Conservation (phyloP, 1,140 invertebrate genomes). For the Nilaparvata lugens region DNA sequence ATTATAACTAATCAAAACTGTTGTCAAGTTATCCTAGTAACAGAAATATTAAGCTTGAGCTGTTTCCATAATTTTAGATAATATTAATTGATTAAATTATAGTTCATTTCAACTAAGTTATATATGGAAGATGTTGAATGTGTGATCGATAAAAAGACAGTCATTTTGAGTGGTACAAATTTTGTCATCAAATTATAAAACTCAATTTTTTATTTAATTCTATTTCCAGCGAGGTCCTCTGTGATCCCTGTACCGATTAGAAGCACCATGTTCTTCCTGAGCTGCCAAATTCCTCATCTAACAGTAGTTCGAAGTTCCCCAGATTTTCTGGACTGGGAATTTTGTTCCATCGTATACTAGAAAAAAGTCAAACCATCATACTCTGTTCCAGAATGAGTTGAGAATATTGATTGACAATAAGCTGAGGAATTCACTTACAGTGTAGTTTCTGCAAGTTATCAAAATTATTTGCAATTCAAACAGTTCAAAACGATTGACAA, state of each 20-base stretch:
- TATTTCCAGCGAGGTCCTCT: slow-evolving; percentile 46
- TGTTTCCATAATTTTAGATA: no score
- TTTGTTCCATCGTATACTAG: slow-evolving; percentile 83
- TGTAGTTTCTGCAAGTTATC: not conserved
- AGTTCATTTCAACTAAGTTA: no score
- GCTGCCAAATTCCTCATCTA: slow-evolving; percentile 71
- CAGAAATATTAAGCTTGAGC: no score
- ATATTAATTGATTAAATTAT: no score
- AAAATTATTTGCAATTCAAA: slow-evolving; percentile 3
- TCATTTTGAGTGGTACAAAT: no score
- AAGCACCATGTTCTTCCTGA: slow-evolving; percentile 38
- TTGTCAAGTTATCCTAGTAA: no score
- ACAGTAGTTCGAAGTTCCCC: slow-evolving; percentile 81
- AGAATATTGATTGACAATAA: no score
- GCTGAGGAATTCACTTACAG: not conserved
- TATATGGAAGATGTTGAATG: no score
- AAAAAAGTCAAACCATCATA: slow-evolving; percentile 26
- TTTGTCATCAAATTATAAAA: no score
- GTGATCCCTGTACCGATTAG: slow-evolving; percentile 59
- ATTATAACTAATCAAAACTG: no score
- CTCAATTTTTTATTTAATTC: no score
- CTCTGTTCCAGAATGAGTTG: not conserved
- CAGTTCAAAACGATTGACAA: not conserved
- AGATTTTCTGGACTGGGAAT: slow-evolving; percentile 65
- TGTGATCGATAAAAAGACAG: no score